Evolutionary conservation across 2,888 invertebrate genomes (phyloP), one percentile per base, ranked within the genome.

Genomic region (Lithosia quadra): DNA sequence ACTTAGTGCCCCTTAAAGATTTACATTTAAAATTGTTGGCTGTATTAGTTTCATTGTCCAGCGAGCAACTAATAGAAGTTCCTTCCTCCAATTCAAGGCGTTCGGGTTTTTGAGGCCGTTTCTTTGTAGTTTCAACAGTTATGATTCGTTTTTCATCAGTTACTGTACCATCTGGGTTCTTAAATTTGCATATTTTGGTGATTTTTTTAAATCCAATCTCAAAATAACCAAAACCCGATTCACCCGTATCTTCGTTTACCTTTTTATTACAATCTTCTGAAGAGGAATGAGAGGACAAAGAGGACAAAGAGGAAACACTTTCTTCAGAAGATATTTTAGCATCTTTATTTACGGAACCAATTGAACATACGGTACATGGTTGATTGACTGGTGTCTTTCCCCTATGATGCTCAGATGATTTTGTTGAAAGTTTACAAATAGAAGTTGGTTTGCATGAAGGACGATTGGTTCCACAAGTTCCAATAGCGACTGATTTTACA

Each of bases 201-300:
- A 85, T 80, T 77, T 88, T 84, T 72, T 88, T 84, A n/a, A 77
- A 83, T 63, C 82, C 86, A 39, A 79, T 85, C 63, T 85, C 84
- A 63, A 81, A 83, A 56, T 77, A 78, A 8, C 83, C 63, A 34
- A 63, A 63, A 34, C 22, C 55, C 3, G 22, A 55, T 55, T 53
- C 53, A 34, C 55, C n/a, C 7, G n/a, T 62, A 33, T 28, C 11
- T 49, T 33, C 1, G 2, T 10, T n/a, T 58, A 4, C 8, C n/a
- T 58, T 58, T 58, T 58, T 33, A 28, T 33, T 63, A 13, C 34
- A 63, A 13, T 11, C 24, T 22, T 55, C 13, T 28, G 58, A 59
- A 13, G 28, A 4, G 8, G n/a, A 59, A 39, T 36, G 5, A 28
- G 28, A 28, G 28, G 15, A 15, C 36, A 28, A 49, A 5, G 28